phyloP scores from a whole-genome alignment of 2,113 vertebrate genomes.

The Notothenia coriiceps region DNA sequence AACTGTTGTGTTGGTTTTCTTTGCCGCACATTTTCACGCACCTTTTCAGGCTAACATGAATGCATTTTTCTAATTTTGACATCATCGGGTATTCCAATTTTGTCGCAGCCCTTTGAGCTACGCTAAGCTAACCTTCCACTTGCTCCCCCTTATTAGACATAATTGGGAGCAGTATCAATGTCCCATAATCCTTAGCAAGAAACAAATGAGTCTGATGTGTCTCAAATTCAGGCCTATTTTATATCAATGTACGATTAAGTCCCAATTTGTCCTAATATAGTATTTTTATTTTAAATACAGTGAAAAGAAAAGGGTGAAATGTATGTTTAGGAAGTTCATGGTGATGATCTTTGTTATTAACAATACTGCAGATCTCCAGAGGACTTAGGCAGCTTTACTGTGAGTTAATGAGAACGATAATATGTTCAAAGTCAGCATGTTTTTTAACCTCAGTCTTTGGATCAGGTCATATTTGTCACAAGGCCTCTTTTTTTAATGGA shows the following conservation, averaged over 20 bases:
- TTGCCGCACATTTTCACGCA: too few relatives aligned
- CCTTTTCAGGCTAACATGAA: too few relatives aligned
- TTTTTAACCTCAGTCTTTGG: neutral
- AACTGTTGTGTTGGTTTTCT: too few relatives aligned
- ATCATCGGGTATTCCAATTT: too few relatives aligned
- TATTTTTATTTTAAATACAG: too few relatives aligned
- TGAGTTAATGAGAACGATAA: neutral
- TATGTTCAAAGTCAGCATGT: neutral
- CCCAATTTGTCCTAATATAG: too few relatives aligned
- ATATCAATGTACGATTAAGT: too few relatives aligned
- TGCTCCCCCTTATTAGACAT: neutral
- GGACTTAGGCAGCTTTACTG: neutral
- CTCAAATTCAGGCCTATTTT: too few relatives aligned
- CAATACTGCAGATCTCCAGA: neutral
- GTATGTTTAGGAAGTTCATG: neutral
- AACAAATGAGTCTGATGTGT: too few relatives aligned
- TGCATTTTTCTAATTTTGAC: too few relatives aligned
- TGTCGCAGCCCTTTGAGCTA: too few relatives aligned
- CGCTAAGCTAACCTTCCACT: neutral
- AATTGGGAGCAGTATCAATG: neutral
- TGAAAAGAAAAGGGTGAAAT: neutral
- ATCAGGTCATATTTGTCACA: conserved; percentile 23
- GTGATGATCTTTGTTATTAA: neutral
- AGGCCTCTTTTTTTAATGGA: too few relatives aligned
- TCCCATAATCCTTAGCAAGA: neutral